Conservation (phyloP, 2,113 vertebrate genomes). For the Puffinus mauretanicus region DNA sequence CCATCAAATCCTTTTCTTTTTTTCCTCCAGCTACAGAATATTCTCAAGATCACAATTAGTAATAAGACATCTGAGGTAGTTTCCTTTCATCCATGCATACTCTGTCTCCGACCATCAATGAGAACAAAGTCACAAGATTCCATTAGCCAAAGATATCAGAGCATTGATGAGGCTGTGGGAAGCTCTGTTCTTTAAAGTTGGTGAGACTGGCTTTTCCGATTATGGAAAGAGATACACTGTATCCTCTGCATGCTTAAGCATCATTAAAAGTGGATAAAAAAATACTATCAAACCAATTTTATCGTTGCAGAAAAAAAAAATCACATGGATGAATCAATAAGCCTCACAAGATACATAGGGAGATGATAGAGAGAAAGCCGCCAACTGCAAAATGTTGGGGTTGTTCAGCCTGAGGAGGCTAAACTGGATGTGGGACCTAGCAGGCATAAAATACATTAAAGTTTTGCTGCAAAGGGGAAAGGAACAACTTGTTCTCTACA, state of each 20-base stretch:
- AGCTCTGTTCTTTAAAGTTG: conserved; percentile 50
- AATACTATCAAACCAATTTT: conserved; percentile 49
- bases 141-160: conserved; percentile 34
- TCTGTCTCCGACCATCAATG: not conserved
- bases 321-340: conserved; percentile 41
- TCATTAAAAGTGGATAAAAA: not conserved
- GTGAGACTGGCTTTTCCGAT: not conserved
- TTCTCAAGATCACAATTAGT: not conserved
- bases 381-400: not conserved
- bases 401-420: not conserved
- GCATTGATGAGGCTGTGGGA: conserved; percentile 15
- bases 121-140: conserved; percentile 46
- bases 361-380: conserved; percentile 46
- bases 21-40: not conserved
- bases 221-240: not conserved
- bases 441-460: not conserved
- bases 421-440: not conserved
- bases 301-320: conserved; percentile 5
- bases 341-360: conserved; percentile 5
- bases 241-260: conserved; percentile 35
- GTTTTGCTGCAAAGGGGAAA: not conserved
- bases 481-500: not conserved
- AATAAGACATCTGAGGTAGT: not conserved
- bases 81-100: conserved; percentile 1
- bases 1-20: not conserved